These are phyloP conservation scores for Vimba vimba DNA, from an alignment of 2,113 vertebrate species.

Conservation along the genomic window DNA sequence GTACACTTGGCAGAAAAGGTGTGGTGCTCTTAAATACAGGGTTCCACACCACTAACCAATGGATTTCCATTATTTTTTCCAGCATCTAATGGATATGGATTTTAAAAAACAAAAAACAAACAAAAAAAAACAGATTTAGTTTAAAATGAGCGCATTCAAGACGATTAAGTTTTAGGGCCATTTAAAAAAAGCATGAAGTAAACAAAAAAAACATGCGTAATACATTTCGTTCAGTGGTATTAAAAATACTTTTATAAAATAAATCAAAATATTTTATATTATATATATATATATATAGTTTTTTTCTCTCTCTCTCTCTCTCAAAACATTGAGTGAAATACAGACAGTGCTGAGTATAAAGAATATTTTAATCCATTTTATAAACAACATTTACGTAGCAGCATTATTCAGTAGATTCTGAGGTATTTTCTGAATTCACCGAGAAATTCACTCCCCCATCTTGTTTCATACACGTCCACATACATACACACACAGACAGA, in stretches of 20 bases:
- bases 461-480: constrained; percentile 58
- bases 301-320: too few relatives aligned
- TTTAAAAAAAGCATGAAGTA: too few relatives aligned
- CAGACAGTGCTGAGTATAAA: constrained; percentile 65
- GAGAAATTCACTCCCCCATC: constrained; percentile 65
- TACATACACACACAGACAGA: constrained; percentile 6
- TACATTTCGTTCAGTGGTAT: too few relatives aligned
- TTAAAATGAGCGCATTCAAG: background rate
- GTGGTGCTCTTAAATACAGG: background rate
- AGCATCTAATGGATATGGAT: background rate
- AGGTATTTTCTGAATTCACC: constrained; percentile 81
- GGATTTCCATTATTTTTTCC: background rate
- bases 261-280: too few relatives aligned
- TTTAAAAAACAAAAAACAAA: too few relatives aligned
- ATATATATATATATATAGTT: too few relatives aligned
- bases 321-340: background rate
- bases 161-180: too few relatives aligned
- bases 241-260: too few relatives aligned
- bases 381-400: constrained; percentile 81
- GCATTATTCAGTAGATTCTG: constrained; percentile 80
- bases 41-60: background rate
- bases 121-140: background rate
- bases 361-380: constrained; percentile 76
- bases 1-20: background rate
- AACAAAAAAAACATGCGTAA: too few relatives aligned